Evolutionary conservation across 1,140 invertebrate species (phyloP), one percentile per base, ranked within the genome.

Genomic region (Drosophila parabipectinata): DNA sequence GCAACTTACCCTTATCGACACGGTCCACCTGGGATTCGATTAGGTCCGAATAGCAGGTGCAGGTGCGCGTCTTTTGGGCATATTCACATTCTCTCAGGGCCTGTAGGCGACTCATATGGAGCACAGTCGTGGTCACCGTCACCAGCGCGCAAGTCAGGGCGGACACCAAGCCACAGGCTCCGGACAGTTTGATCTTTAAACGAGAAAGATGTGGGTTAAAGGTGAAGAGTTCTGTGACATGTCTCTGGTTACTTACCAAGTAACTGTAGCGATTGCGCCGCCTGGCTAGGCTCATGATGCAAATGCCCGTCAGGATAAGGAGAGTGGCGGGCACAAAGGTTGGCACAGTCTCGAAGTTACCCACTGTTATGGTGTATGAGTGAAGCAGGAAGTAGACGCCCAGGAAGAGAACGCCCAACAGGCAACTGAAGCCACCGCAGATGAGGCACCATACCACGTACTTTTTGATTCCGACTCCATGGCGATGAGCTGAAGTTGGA

Each of bases 21-120:
- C 92, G 88, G 55, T 91, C 92, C 57, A 93, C 93, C 61, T 94
- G 94, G 0, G 93, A 92, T 59, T 95, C 94, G 1, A 94, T 92
- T 10, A 95, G 92, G 62, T 94, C 93, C 0, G 95, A 95, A 83
- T 94, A 96, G 80, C 96, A 97, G 5, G 95, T 96, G 84, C 96
- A 97, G 0, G 95, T 96, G 60, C 94, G 93, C 0, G 95, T 95
- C 89, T 95, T 93, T 76, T 95, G 94, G 0, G 96, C 97, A 91
- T 97, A 98, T 71, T 97, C 95, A 84, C 97, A 98, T 90, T 97
- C 96, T 69, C 96, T 94, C 18, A 98, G 91, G 0, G 96, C 96
- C 92, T 98, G 97, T 21, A 98, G 92, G 60, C 97, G 94, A 79
- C 97, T 97, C 97, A 98, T 97, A 91, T 98, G 97, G 59, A 98